These are phyloP conservation scores for Tupiocoris notatus DNA, from an alignment of 2,888 invertebrate species.

Conservation along the genomic window DNA sequence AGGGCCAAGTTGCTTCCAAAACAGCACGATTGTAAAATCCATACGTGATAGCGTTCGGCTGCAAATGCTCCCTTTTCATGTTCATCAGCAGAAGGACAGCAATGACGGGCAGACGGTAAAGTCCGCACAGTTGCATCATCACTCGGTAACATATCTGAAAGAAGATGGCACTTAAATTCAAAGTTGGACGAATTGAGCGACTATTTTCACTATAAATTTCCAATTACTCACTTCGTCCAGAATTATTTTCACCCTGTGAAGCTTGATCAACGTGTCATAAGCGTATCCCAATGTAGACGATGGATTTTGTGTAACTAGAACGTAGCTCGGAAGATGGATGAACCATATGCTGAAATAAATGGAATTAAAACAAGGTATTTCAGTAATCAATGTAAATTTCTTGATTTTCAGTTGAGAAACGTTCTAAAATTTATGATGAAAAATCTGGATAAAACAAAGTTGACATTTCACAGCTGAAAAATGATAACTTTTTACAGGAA, in stretches of 20 bases:
- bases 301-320: constrained; percentile 67
- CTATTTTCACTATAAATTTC: not conserved
- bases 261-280: constrained; percentile 81
- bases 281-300: constrained; percentile 75
- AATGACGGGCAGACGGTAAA: constrained; percentile 87
- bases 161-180: too few relatives aligned
- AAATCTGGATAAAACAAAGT: too few relatives aligned
- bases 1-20: constrained; percentile 92
- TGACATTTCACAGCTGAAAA: too few relatives aligned
- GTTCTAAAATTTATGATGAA: too few relatives aligned
- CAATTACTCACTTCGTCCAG: constrained; percentile 77
- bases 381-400: constrained; percentile 17
- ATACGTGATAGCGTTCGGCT: constrained; percentile 97
- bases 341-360: constrained; percentile 80
- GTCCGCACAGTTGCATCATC: constrained; percentile 97
- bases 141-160: constrained; percentile 89
- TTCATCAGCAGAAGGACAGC: constrained; percentile 88
- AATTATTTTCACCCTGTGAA: constrained; percentile 71
- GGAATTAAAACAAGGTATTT: not conserved
- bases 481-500: too few relatives aligned
- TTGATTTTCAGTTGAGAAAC: too few relatives aligned
- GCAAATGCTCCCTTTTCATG: constrained; percentile 90
- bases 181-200: not conserved
- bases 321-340: constrained; percentile 86
- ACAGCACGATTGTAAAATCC: constrained; percentile 84